Percentiles rank a stretch among this genome's conserved stretches.
Conservation (phyloP, 1,140 invertebrate species). For the Eumaeus atala region DNA sequence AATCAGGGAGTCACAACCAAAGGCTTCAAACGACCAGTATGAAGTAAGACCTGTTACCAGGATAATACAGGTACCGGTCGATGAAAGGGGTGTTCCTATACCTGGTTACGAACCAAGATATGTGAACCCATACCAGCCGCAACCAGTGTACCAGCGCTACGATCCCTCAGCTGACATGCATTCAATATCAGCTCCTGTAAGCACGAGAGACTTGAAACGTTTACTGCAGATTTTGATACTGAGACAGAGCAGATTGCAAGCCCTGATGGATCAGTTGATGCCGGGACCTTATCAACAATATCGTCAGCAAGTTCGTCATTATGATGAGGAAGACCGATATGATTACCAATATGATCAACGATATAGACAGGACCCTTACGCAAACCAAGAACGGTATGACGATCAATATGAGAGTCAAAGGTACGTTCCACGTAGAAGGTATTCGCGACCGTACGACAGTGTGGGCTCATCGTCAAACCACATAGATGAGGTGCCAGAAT, state of each 20-base stretch:
- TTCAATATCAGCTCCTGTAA: constrained; percentile 70
- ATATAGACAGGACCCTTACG: constrained; percentile 53
- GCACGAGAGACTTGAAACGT: constrained; percentile 75
- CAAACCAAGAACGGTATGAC: constrained; percentile 59
- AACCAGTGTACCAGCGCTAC: constrained; percentile 49
- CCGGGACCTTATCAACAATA: constrained; percentile 53
- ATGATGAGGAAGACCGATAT: constrained; percentile 53
- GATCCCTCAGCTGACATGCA: constrained; percentile 52
- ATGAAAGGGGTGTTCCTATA: constrained; percentile 58
- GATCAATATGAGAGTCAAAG: constrained; percentile 68
- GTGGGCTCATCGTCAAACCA: constrained; percentile 64
- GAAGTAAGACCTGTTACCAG: constrained; percentile 47
- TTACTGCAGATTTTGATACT: constrained; percentile 75
- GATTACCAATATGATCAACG: constrained; percentile 56
- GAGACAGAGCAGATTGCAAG: constrained; percentile 73
- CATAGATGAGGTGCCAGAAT: constrained; percentile 76
- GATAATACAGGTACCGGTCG: constrained; percentile 54
- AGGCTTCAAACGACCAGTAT: constrained; percentile 42
- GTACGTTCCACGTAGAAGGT: constrained; percentile 60
- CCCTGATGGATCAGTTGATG: constrained; percentile 68
- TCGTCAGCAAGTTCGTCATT: constrained; percentile 40
- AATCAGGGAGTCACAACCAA: constrained; percentile 47
- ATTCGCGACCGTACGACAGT: constrained; percentile 60
- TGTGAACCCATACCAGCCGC: constrained; percentile 50
- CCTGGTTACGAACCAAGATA: constrained; percentile 55